phyloP scores from a whole-genome alignment of 2,797 vertebrate species.

The Coilia nasus region DNA sequence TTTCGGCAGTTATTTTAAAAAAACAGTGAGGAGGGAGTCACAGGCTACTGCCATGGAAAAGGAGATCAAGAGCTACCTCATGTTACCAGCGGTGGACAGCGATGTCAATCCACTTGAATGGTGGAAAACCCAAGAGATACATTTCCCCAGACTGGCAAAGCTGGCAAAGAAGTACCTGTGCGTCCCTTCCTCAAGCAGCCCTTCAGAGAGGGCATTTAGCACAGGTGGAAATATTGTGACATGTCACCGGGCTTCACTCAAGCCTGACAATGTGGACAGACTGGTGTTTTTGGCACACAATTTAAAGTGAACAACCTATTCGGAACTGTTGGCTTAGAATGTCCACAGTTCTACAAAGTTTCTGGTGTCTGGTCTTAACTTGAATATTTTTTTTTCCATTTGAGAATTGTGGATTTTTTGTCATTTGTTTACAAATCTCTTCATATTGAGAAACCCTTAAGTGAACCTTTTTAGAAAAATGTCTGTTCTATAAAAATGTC shows the following conservation, averaged over 20 bases:
- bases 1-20: conserved; percentile 45
- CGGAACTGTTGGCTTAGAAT: conserved; percentile 1
- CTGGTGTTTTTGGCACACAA: neutral
- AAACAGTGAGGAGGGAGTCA: neutral
- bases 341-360: no score
- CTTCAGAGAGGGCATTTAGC: neutral
- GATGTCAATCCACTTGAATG: conserved; percentile 39
- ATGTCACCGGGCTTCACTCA: neutral
- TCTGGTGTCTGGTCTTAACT: no score
- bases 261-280: neutral
- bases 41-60: conserved; percentile 35
- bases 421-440: no score
- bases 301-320: neutral
- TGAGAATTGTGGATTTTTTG: no score
- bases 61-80: conserved; percentile 41
- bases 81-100: conserved; percentile 45
- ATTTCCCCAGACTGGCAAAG: neutral
- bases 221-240: neutral
- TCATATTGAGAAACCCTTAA: no score
- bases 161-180: neutral
- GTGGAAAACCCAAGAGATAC: no score
- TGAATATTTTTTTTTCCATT: no score
- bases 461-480: no score
- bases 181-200: neutral
- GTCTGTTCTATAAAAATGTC: no score